Conservation (phyloP, 2,888 invertebrate genomes). For the Aspidapion aeneum region DNA sequence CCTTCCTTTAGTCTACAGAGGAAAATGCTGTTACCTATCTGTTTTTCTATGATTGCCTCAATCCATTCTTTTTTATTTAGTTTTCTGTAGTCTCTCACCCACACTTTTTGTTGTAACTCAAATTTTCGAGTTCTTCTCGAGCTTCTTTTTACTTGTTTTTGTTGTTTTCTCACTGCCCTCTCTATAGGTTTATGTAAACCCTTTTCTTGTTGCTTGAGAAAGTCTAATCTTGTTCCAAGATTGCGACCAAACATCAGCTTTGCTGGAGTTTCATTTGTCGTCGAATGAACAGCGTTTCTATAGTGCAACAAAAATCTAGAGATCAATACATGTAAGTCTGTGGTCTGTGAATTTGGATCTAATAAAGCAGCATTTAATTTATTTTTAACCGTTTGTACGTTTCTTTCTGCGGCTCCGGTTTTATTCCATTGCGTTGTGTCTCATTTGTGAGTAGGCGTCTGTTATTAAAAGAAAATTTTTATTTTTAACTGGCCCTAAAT, state of each 20-base stretch:
- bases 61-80: neutral
- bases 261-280: slow-evolving; percentile 14
- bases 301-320: slow-evolving; percentile 17
- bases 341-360: slow-evolving; percentile 3
- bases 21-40: neutral
- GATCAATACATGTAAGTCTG: slow-evolving; percentile 5
- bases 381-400: too few species aligned
- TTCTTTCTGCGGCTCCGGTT: too few species aligned
- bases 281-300: slow-evolving; percentile 15
- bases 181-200: neutral
- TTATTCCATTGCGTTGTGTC: too few species aligned
- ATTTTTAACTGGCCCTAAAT: slow-evolving; percentile 19
- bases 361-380: slow-evolving; percentile 7
- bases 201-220: slow-evolving; percentile 2
- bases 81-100: neutral
- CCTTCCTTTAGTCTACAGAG: neutral
- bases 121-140: neutral
- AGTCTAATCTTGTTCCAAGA: slow-evolving; percentile 6
- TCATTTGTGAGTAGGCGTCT: too few species aligned
- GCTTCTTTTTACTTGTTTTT: neutral
- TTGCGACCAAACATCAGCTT: slow-evolving; percentile 13
- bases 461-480: too few species aligned
- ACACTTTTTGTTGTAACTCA: neutral
- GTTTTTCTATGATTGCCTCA: neutral
- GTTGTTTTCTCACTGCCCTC: neutral